phyloP scores from a whole-genome alignment of 2,113 vertebrate genomes.

The Melanostigma gelatinosum region DNA sequence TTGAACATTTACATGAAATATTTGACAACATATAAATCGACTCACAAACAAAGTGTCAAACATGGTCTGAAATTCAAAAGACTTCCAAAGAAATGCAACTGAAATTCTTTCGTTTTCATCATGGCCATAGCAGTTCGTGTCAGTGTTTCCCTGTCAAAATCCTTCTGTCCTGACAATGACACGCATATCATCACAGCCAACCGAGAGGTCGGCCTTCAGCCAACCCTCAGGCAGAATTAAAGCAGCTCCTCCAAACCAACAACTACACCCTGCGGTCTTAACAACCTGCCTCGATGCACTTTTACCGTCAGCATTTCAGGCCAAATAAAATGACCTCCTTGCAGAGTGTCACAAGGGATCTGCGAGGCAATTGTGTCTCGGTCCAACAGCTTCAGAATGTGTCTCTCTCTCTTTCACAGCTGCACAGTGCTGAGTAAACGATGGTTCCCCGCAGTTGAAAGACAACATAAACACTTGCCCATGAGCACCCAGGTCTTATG shows the following conservation, averaged over 20 bases:
- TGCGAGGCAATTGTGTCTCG: slow-evolving; percentile 50
- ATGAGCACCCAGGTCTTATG: slow-evolving; percentile 36
- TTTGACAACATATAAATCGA: not conserved
- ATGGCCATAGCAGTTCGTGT: not conserved
- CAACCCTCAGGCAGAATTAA: slow-evolving; percentile 49
- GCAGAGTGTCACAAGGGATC: slow-evolving; percentile 43
- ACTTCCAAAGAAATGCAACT: not conserved
- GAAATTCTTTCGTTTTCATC: not conserved
- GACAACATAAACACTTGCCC: slow-evolving; percentile 57
- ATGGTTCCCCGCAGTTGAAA: slow-evolving; percentile 49
- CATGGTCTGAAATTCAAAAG: not conserved
- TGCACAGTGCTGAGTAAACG: slow-evolving; percentile 62
- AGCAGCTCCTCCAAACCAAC: slow-evolving; percentile 47
- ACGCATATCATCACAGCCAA: slow-evolving; percentile 46
- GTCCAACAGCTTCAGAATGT: slow-evolving; percentile 42
- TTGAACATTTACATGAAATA: not conserved
- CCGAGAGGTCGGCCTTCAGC: slow-evolving; percentile 35
- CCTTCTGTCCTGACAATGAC: slow-evolving; percentile 23
- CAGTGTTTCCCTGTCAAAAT: slow-evolving; percentile 26
- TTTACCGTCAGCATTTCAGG: slow-evolving; percentile 60
- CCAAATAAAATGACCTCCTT: slow-evolving; percentile 36
- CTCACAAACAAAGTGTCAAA: not conserved
- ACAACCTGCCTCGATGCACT: slow-evolving; percentile 52
- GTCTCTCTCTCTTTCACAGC: slow-evolving; percentile 47
- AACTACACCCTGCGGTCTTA: slow-evolving; percentile 50